A percentile compares a stretch with the other conserved stretches of the same genome.
These are phyloP conservation scores for Drosophila robusta DNA, from an alignment of 2,888 invertebrate species.

Conservation along the genomic window DNA sequence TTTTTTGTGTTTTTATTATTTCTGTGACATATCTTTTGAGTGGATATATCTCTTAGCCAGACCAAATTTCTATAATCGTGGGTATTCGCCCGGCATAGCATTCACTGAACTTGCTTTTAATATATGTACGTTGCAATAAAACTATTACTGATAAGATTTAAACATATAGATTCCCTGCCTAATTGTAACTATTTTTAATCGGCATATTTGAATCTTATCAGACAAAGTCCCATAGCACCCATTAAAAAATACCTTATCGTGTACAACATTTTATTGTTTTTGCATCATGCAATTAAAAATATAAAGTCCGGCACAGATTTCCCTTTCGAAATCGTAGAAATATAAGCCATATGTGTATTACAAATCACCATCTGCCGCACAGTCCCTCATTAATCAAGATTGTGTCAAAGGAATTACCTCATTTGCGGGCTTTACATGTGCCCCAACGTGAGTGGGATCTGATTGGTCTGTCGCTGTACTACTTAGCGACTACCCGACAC, in stretches of 20 bases:
- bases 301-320: constrained; percentile 31
- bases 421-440: constrained; percentile 47
- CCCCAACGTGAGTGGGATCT: constrained; percentile 29
- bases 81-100: no score
- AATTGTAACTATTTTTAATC: neutral
- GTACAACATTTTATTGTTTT: constrained; percentile 10
- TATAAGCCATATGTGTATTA: constrained; percentile 12
- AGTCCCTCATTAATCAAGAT: constrained; percentile 71
- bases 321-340: constrained; percentile 14
- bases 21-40: no score
- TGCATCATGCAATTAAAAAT: constrained; percentile 26
- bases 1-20: no score
- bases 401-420: constrained; percentile 71
- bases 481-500: constrained; percentile 17
- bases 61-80: no score
- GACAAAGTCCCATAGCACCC: neutral
- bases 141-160: constrained; percentile 1
- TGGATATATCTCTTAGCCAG: no score
- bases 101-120: no score
- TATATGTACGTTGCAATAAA: neutral
- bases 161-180: neutral
- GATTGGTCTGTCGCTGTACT: constrained; percentile 18
- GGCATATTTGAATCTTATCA: constrained; percentile 24
- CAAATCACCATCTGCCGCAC: constrained; percentile 12
- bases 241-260: constrained; percentile 11